Evolutionary conservation across 2,797 vertebrate genomes (phyloP), one percentile per base, ranked within the genome.

Genomic region (Anguilla anguilla): DNA sequence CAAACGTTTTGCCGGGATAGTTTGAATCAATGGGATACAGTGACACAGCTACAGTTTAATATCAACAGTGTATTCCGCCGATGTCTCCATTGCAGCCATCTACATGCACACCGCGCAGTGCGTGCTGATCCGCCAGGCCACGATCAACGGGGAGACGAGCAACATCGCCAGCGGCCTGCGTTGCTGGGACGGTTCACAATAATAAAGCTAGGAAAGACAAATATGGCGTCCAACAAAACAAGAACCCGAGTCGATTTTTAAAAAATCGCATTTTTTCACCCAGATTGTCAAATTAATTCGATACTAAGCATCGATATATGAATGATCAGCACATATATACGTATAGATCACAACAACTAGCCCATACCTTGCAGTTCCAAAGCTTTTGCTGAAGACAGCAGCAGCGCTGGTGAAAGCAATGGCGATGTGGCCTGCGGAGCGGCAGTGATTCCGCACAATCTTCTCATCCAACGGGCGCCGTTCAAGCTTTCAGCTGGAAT

Each of bases 171-270:
- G 25, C 51, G 49, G 90, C 86, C 93, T 93, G 87, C 90, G 46
- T 67, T 87, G 87, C 88, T 59, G 85, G 89, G 92, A 91, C 91
- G 92, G 91, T 91, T 92, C 92, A 92, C 92, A 89, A 92, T 93
- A 95, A 91, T 91, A 92, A 93, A 89, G 92, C 89, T 91, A 91
- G 93, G 90, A 92, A 92, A 93, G 89, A 92, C 94, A 95, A 98
- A 98, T 92, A 99, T 98, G 98, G 98, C 98, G 97, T 95, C 96
- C 95, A 95, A 95, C 96, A 96, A 96, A 96, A 96, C 95, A 96
- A 94, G 94, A 93, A 93, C 57, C 90, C 83, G 87, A 87, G 89
- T 89, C 86, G 46, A 87, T 3, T 39, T 35, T 51, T 39, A 39
- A 74, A 79, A 84, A 84, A 53, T 61, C 25, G 90, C 87, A 90